Base-by-base conservation (phyloP, 2,797 vertebrate species). In the Valencia hispanica region DNA sequence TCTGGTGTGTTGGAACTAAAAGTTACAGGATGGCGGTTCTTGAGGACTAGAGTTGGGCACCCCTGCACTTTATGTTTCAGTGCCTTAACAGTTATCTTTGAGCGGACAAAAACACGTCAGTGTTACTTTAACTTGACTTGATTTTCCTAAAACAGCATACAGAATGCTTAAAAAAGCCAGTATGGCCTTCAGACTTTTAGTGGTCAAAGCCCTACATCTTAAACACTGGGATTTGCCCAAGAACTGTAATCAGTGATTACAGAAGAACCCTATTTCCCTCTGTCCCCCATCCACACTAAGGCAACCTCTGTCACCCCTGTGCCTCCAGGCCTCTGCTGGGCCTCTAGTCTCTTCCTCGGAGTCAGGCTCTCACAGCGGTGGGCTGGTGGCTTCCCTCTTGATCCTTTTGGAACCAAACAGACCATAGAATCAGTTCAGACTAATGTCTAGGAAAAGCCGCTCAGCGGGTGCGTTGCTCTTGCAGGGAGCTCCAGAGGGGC, bases 371-470 rank as follows among this genome's bases (percentile, higher is more conserved):
- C 89, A 80, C 88, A 73, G 81, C 27, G 17, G 88, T 85, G 34
- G 53, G 50, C 55, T 78, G 59, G 63, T 79, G 6, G 50, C 75
- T 86, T 75, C 72, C 30, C 17, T 75, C n/a, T 89, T 57, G 36
- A 68, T 22, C 66, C 87, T 85, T 88, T 90, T 92, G 84, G 78
- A 87, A 89, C 73, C 81, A 89, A 94, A 84, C 22, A 68, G 85
- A 93, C 89, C 93, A 75, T 92, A 83, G 84, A 93, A 94, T 90
- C 10, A 0, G 72, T 92, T 89, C 34, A 5, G 90, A 94, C 83
- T 70, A 17, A 0, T 18, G 83, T 91, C 84, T 43, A 81, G 81
- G 88, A 93, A 89, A 83, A 85, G 72, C 66, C 1, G 18, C 82
- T 72, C 84, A 81, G 91, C 81, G 68, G 79, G 82, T 73, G 85